phyloP scores from a whole-genome alignment of 2,888 invertebrate species.

The Hyalella azteca region DNA sequence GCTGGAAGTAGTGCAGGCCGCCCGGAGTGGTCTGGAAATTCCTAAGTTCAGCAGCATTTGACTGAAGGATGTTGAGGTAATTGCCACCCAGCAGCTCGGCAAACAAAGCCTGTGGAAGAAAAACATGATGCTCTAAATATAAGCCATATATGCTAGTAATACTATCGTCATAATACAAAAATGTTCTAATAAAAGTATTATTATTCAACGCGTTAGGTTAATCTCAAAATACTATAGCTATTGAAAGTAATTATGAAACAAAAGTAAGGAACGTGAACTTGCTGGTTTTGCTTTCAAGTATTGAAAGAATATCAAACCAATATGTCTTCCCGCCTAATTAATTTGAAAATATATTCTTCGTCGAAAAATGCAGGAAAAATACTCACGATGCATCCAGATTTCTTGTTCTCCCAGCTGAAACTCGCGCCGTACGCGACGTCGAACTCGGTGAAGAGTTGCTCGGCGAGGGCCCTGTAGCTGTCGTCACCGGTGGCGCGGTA shows the following conservation, averaged over 20 bases:
- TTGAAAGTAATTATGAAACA: no score
- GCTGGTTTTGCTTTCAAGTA: no score
- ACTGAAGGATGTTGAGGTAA: not conserved
- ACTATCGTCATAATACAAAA: no score
- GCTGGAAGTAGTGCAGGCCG: constrained; percentile 68
- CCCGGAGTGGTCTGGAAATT: constrained; percentile 66
- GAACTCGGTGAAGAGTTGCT: constrained; percentile 40
- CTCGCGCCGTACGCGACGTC: constrained; percentile 63
- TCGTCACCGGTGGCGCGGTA: constrained; percentile 67
- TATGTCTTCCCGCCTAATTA: no score
- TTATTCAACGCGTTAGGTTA: no score
- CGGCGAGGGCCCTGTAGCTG: constrained; percentile 66
- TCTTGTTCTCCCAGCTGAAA: constrained; percentile 68
- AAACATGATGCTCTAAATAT: no score
- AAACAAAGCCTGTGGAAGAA: constrained; percentile 26
- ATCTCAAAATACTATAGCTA: no score
- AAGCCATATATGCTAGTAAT: no score
- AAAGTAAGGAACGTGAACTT: no score
- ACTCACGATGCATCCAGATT: constrained; percentile 63
- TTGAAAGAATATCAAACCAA: no score
- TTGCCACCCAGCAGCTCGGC: not conserved
- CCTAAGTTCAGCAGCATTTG: not conserved
- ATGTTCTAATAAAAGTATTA: no score
- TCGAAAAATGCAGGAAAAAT: not conserved
- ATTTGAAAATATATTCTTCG: no score